These are phyloP conservation scores for Ceyx margarethae DNA, from an alignment of 2,113 vertebrate genomes.

Conservation along the genomic window DNA sequence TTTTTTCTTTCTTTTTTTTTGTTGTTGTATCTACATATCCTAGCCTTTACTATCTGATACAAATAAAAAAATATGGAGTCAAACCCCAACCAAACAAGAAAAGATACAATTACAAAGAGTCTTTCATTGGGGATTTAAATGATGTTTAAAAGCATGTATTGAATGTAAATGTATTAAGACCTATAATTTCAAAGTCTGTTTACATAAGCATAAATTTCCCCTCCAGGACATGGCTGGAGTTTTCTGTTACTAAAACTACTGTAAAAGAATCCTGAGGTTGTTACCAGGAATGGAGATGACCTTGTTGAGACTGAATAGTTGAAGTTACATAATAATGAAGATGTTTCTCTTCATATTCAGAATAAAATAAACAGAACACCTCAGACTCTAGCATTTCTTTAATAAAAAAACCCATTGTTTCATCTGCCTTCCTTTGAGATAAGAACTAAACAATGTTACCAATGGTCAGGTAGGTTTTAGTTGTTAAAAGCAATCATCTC, in stretches of 20 bases:
- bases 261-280: background rate
- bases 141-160: background rate
- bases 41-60: background rate
- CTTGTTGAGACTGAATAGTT: background rate
- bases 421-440: background rate
- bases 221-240: background rate
- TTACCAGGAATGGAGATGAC: background rate
- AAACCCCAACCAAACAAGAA: background rate
- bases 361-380: background rate
- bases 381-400: background rate
- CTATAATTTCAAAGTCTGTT: background rate
- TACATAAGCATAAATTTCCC: background rate
- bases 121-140: background rate
- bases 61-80: background rate
- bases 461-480: background rate
- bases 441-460: background rate
- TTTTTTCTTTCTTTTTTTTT: background rate
- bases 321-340: background rate
- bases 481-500: background rate
- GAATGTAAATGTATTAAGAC: background rate
- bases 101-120: background rate
- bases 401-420: background rate
- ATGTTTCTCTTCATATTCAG: background rate
- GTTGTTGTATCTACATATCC: background rate
- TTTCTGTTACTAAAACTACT: background rate